Evolutionary conservation across 2,113 vertebrate genomes (phyloP).

Genomic region (Oncorhynchus kisutch): DNA sequence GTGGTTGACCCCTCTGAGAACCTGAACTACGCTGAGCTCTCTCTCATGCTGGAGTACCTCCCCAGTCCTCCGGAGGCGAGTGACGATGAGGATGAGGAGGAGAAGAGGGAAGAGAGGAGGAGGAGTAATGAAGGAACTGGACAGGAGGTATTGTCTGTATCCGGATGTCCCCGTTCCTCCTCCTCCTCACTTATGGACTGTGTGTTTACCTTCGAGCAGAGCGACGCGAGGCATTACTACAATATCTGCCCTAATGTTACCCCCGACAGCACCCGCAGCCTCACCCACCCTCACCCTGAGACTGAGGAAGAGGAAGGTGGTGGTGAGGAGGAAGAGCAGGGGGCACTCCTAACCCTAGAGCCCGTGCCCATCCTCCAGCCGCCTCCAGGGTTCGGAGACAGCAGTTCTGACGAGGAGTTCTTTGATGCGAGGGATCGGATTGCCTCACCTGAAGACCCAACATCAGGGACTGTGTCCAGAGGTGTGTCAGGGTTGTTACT

Average conservation of each 20-base stretch:
- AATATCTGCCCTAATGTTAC: constrained; percentile 80
- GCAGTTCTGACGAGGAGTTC: constrained; percentile 95
- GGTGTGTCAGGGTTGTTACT: constrained; percentile 47
- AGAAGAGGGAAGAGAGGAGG: constrained; percentile 47
- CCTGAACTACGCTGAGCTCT: constrained; percentile 77
- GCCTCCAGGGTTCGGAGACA: constrained; percentile 83
- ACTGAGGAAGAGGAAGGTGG: not conserved
- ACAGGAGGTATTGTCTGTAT: not conserved
- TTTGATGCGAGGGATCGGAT: constrained; percentile 88
- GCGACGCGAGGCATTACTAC: constrained; percentile 75
- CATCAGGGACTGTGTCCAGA: constrained; percentile 42
- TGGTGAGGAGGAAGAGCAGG: not conserved
- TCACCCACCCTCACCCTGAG: constrained; percentile 27
- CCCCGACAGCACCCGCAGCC: constrained; percentile 72
- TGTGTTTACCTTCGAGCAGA: constrained; percentile 72
- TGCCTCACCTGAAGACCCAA: constrained; percentile 69
- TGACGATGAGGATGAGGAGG: constrained; percentile 53
- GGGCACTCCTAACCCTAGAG: constrained; percentile 20
- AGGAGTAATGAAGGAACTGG: constrained; percentile 27
- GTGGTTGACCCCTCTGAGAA: constrained; percentile 40
- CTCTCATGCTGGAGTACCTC: constrained; percentile 64
- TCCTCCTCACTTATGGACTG: constrained; percentile 48
- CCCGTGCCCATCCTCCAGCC: constrained; percentile 70
- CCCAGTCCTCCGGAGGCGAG: constrained; percentile 64
- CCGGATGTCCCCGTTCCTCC: constrained; percentile 11